phyloP scores from a whole-genome alignment of 2,113 vertebrate genomes.

The Eretmochelys imbricata region DNA sequence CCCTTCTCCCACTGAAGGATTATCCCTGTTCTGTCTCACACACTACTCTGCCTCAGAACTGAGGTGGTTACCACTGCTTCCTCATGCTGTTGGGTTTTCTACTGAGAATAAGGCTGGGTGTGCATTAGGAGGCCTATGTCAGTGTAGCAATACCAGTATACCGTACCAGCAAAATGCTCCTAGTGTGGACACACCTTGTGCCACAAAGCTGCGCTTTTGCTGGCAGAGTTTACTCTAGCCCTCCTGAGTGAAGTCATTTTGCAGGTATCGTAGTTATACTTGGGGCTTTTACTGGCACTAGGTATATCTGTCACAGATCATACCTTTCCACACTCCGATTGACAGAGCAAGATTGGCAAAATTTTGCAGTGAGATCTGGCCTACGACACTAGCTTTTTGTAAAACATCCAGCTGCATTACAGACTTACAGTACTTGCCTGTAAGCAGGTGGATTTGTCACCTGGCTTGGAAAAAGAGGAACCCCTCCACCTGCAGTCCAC shows the following conservation, averaged over 20 bases:
- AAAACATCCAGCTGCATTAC: neutral
- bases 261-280: neutral
- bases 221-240: neutral
- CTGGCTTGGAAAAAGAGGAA: neutral
- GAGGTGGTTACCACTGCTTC: neutral
- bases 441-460: neutral
- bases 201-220: neutral
- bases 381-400: neutral
- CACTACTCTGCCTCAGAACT: neutral
- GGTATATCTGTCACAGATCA: neutral
- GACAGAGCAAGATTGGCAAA: neutral
- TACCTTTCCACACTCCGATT: neutral
- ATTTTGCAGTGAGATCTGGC: neutral
- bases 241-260: neutral
- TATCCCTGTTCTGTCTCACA: too few species aligned
- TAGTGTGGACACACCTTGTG: neutral
- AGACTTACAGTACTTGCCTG: neutral
- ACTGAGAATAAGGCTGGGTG: neutral
- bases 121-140: neutral
- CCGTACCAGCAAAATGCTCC: too few species aligned
- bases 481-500: neutral
- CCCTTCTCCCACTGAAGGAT: too few species aligned
- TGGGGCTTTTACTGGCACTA: neutral
- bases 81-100: neutral
- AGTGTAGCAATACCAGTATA: neutral